Percentiles rank a stretch among this genome's conserved stretches.
Evolutionary conservation across 2,113 vertebrate species (phyloP).

Genomic region (Paradoxurus hermaphroditus): DNA sequence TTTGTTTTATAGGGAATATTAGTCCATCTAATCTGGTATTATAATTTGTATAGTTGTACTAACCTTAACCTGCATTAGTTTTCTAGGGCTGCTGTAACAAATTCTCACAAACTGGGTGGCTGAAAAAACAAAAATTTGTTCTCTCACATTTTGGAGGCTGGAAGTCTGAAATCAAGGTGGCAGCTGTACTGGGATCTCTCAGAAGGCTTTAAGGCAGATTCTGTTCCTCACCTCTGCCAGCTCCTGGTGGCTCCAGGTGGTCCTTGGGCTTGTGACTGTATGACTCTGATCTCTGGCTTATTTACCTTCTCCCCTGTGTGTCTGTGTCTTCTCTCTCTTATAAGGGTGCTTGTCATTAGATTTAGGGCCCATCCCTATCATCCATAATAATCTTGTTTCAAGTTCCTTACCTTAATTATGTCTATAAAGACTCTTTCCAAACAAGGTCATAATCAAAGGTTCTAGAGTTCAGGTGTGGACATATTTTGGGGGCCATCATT

Average conservation of each 20-base stretch:
- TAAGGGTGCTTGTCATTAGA: neutral
- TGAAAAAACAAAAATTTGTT: neutral
- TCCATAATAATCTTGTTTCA: neutral
- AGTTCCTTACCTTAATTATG: neutral
- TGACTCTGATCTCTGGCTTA: neutral
- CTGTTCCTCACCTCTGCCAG: neutral
- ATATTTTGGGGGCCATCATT: neutral
- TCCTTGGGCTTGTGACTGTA: neutral
- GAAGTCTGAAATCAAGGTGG: neutral
- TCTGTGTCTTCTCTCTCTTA: neutral
- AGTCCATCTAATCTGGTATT: neutral
- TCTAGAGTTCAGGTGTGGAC: neutral
- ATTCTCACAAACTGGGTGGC: neutral
- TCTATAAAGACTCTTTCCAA: neutral
- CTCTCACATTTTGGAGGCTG: neutral
- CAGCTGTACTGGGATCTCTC: fast-evolving
- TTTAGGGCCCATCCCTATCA: neutral
- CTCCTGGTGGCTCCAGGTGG: neutral
- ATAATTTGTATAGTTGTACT: neutral
- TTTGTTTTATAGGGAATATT: neutral
- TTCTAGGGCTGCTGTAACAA: neutral
- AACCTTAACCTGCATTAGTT: neutral
- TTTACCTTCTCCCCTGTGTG: neutral
- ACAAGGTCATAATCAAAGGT: neutral
- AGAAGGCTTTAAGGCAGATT: neutral